Evolutionary conservation across 2,888 invertebrate genomes (phyloP).

Genomic region (Abrostola triplasia): DNA sequence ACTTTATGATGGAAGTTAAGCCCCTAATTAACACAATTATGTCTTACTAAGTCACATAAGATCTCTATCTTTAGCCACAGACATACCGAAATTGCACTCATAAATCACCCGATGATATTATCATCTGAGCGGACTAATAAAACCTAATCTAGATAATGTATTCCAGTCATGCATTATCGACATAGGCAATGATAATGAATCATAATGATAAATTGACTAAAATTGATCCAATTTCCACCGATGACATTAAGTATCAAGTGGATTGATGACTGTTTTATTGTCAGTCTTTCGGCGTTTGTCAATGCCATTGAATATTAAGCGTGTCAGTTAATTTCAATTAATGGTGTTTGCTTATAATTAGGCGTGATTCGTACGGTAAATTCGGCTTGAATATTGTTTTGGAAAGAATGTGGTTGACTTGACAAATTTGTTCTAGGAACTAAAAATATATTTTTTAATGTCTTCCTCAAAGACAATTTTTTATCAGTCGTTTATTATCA

Average conservation of each 20-base stretch:
- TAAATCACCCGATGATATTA: conserved; percentile 41
- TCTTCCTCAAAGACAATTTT: no score
- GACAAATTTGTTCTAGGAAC: neutral
- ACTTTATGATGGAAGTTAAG: no score
- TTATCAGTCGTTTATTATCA: no score
- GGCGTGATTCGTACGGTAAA: neutral
- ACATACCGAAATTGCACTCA: conserved; percentile 29
- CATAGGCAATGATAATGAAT: conserved; percentile 46
- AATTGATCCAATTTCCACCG: conserved; percentile 44
- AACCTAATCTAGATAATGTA: conserved; percentile 50
- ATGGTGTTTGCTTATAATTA: conserved; percentile 10
- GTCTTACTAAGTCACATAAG: conserved; percentile 7
- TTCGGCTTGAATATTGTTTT: neutral
- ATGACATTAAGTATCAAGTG: conserved; percentile 40
- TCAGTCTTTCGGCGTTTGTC: conserved; percentile 36
- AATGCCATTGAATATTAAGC: conserved; percentile 30
- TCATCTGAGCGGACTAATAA: conserved; percentile 39
- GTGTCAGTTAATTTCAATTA: conserved; percentile 21
- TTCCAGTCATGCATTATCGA: conserved; percentile 45
- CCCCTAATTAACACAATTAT: neutral
- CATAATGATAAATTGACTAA: conserved; percentile 48
- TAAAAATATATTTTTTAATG: no score
- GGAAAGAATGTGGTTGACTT: neutral
- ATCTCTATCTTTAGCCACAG: conserved; percentile 22
- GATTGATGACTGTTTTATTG: conserved; percentile 42